Conservation (phyloP, 2,888 invertebrate genomes). For the Synergus laeviventris region DNA sequence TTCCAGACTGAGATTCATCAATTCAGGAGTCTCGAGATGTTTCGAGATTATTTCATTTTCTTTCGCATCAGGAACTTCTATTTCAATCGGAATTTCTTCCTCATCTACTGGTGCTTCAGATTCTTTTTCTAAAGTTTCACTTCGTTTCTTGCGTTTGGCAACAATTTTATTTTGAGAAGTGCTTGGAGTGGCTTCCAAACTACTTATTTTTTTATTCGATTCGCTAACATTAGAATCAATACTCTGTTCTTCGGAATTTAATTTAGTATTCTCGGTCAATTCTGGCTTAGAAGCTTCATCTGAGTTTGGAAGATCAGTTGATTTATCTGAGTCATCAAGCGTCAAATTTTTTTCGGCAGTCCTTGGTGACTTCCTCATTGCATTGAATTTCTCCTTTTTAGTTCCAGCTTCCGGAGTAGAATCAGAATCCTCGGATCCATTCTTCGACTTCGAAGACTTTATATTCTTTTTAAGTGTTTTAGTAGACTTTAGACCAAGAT, state of each 20-base stretch:
- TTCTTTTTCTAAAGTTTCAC: neutral
- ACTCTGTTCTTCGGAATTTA: neutral
- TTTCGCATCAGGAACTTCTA: neutral
- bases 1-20: constrained; percentile 62
- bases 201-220: constrained; percentile 14
- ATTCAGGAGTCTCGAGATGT: constrained; percentile 42
- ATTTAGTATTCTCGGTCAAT: neutral
- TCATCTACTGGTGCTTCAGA: neutral
- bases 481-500: constrained; percentile 48
- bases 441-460: constrained; percentile 9
- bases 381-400: constrained; percentile 49
- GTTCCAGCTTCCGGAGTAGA: neutral
- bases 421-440: neutral
- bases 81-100: constrained; percentile 1
- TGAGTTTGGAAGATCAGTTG: neutral
- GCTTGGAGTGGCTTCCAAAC: constrained; percentile 9
- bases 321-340: constrained; percentile 14
- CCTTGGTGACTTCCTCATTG: constrained; percentile 63
- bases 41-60: constrained; percentile 17
- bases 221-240: neutral
- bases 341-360: constrained; percentile 55
- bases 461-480: neutral
- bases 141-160: constrained; percentile 21
- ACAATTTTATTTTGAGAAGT: constrained; percentile 2
- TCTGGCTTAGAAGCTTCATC: constrained; percentile 6